These are phyloP conservation scores for Callopanchax toddi DNA, from an alignment of 2,113 vertebrate genomes.

Conservation along the genomic window DNA sequence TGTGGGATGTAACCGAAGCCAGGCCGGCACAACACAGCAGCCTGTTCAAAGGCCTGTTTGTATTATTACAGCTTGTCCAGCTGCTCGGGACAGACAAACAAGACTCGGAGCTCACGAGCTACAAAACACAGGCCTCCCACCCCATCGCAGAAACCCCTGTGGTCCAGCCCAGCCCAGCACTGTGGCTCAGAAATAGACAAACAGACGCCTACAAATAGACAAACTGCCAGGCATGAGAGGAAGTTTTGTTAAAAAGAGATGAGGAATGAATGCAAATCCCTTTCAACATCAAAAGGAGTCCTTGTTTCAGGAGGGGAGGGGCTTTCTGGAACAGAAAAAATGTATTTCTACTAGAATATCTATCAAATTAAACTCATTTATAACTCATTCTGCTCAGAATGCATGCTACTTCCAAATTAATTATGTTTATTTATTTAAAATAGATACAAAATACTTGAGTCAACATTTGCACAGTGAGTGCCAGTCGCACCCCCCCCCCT, in stretches of 20 bases:
- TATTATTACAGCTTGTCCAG: conserved; percentile 84
- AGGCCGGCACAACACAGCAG: conserved; percentile 73
- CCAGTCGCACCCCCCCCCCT: conserved; percentile 17
- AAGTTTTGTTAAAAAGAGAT: conserved; percentile 34
- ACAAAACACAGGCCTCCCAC: conserved; percentile 75
- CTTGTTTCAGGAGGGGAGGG: conserved; percentile 4
- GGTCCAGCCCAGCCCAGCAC: conserved; percentile 60
- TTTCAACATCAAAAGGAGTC: conserved; percentile 16
- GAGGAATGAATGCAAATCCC: conserved; percentile 36
- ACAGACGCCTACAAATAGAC: conserved; percentile 68
- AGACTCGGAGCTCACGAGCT: conserved; percentile 71
- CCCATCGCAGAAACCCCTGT: conserved; percentile 61
- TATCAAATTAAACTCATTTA: conserved; percentile 7
- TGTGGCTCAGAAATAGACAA: conserved; percentile 61
- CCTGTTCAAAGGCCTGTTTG: conserved; percentile 82
- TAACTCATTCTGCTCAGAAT: conserved; percentile 10
- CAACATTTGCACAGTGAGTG: conserved; percentile 51
- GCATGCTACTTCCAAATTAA: conserved; percentile 45
- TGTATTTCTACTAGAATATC: conserved; percentile 13
- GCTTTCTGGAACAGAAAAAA: too few relatives aligned
- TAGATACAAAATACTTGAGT: conserved; percentile 45
- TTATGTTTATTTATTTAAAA: conserved; percentile 46
- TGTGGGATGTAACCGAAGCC: conserved; percentile 75
- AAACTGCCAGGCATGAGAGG: conserved; percentile 50
- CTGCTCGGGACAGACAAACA: conserved; percentile 83